Evolutionary conservation across 2,113 vertebrate genomes (phyloP).

Genomic region (Silurus asotus): DNA sequence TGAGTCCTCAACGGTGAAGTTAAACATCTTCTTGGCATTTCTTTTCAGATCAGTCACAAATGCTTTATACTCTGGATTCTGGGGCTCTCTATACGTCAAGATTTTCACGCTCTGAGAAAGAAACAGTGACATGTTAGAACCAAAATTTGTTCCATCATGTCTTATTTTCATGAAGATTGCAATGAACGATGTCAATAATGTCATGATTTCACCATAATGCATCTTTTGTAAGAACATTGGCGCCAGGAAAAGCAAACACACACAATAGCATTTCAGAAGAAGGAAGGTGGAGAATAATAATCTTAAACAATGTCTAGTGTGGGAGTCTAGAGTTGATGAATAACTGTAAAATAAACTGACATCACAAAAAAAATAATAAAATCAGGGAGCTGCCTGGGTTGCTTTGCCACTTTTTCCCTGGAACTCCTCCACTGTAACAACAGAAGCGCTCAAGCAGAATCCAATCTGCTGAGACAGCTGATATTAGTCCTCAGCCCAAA

Average conservation of each 20-base stretch:
- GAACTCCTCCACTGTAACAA: neutral
- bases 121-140: slow-evolving; percentile 1
- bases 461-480: neutral
- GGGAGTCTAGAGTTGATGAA: neutral
- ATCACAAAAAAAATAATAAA: neutral
- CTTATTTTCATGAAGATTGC: neutral
- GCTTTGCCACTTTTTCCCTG: neutral
- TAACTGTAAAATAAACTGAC: slow-evolving; percentile 13
- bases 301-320: neutral
- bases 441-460: neutral
- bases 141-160: neutral
- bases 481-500: neutral
- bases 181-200: neutral
- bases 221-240: neutral
- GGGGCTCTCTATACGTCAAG: slow-evolving; percentile 86
- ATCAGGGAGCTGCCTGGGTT: neutral
- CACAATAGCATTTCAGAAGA: neutral
- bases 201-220: neutral
- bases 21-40: slow-evolving; percentile 75
- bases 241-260: neutral
- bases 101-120: slow-evolving; percentile 86
- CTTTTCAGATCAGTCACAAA: slow-evolving; percentile 79
- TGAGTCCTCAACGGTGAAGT: slow-evolving; percentile 83
- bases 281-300: neutral
- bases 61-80: slow-evolving; percentile 79